Percentiles rank a stretch among this genome's conserved stretches.
These are phyloP conservation scores for Mastigias papua DNA, from an alignment of 30 jellyfish, hydroid and myxozoan species.

Conservation along the genomic window DNA sequence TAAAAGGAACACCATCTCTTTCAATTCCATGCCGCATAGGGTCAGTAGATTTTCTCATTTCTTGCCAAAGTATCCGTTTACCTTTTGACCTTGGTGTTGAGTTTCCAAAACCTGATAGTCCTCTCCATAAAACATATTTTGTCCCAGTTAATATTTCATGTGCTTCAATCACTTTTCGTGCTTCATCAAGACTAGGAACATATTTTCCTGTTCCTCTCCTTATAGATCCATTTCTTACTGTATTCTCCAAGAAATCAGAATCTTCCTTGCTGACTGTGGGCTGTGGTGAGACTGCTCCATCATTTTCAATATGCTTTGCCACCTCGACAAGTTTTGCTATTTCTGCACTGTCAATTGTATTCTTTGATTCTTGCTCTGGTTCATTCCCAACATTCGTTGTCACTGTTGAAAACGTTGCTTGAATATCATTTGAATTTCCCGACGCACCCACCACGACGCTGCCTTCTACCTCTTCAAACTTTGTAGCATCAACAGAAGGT, in stretches of 20 bases:
- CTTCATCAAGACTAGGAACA: slow-evolving; percentile 54
- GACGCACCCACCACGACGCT: slow-evolving; percentile 28
- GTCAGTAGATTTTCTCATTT: slow-evolving; percentile 47
- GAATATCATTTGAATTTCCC: not conserved
- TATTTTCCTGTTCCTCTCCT: slow-evolving; percentile 25
- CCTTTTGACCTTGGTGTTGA: slow-evolving; percentile 44
- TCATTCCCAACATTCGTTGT: not conserved
- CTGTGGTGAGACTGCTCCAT: not conserved
- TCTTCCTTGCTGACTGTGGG: not conserved
- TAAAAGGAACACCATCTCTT: slow-evolving; percentile 55
- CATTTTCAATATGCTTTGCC: slow-evolving; percentile 40
- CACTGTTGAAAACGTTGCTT: not conserved
- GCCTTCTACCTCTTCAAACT: not conserved
- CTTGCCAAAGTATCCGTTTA: slow-evolving; percentile 54
- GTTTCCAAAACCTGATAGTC: slow-evolving; percentile 57
- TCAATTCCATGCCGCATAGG: slow-evolving; percentile 64
- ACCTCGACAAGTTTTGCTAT: slow-evolving; percentile 67
- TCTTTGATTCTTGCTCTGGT: slow-evolving; percentile 5
- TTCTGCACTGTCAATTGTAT: slow-evolving; percentile 55
- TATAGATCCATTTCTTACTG: not conserved
- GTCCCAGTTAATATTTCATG: slow-evolving; percentile 70
- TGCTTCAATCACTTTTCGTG: slow-evolving; percentile 62
- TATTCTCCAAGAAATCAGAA: slow-evolving; percentile 1
- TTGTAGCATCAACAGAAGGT: not conserved
- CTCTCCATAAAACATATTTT: slow-evolving; percentile 66